phyloP scores from a whole-genome alignment of 2,113 vertebrate species.

The Scolopax mira region DNA sequence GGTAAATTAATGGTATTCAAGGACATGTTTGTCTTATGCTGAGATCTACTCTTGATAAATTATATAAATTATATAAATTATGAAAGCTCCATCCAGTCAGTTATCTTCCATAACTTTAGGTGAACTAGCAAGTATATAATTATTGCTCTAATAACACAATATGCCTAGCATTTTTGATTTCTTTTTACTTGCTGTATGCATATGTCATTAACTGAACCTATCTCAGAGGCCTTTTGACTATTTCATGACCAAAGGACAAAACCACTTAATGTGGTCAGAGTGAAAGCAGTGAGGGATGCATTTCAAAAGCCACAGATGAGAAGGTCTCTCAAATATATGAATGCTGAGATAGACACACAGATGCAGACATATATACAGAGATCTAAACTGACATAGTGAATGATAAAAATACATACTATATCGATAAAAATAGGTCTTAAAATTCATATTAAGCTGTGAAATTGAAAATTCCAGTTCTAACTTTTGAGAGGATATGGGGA shows the following conservation, averaged over 20 bases:
- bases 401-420: background rate
- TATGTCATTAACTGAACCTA: background rate
- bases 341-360: background rate
- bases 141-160: background rate
- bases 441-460: background rate
- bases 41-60: background rate
- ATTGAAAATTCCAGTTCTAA: background rate
- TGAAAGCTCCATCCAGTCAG: background rate
- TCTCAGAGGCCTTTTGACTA: background rate
- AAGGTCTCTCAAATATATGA: background rate
- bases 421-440: background rate
- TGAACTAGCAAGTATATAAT: background rate
- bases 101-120: slow-evolving; percentile 21
- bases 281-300: background rate
- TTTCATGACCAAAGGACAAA: background rate
- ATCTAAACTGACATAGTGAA: background rate
- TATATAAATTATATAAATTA: background rate
- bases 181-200: background rate
- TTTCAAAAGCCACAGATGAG: background rate
- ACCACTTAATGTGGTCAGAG: background rate
- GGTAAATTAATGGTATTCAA: background rate
- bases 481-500: background rate
- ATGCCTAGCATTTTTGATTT: background rate
- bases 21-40: background rate
- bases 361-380: background rate